phyloP scores from a whole-genome alignment of 2,113 vertebrate genomes.

The Uria lomvia region DNA sequence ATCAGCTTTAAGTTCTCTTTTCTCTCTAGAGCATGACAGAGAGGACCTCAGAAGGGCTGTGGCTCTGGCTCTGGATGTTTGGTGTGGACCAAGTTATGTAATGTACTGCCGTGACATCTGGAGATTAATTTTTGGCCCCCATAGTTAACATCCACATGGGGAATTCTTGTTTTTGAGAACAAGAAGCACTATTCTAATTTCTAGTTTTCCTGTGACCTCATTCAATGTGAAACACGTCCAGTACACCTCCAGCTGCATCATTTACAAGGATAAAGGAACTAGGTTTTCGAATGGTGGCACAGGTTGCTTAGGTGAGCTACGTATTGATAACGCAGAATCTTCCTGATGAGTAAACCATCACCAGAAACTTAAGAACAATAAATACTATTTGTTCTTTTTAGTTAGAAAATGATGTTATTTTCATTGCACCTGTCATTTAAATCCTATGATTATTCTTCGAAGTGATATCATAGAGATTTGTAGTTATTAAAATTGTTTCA shows the following conservation, averaged over 20 bases:
- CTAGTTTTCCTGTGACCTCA: not conserved
- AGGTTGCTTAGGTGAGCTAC: not conserved
- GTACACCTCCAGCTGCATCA: not conserved
- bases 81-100: not conserved
- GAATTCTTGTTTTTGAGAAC: slow-evolving; percentile 19
- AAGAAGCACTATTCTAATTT: not conserved
- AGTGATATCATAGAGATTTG: not conserved
- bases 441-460: not conserved
- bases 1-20: not conserved
- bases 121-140: not conserved
- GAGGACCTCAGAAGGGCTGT: not conserved
- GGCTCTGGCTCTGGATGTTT: not conserved
- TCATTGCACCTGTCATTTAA: not conserved
- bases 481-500: not conserved
- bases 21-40: not conserved
- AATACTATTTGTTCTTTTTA: not conserved
- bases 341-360: not conserved
- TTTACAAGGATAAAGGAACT: not conserved
- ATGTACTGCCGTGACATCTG: not conserved
- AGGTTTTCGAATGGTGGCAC: not conserved
- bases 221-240: not conserved
- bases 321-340: not conserved
- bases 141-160: not conserved
- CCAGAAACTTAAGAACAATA: not conserved
- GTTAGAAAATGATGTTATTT: not conserved